Evolutionary conservation across 2,113 vertebrate species (phyloP).

Genomic region (Leucopternis melanops): DNA sequence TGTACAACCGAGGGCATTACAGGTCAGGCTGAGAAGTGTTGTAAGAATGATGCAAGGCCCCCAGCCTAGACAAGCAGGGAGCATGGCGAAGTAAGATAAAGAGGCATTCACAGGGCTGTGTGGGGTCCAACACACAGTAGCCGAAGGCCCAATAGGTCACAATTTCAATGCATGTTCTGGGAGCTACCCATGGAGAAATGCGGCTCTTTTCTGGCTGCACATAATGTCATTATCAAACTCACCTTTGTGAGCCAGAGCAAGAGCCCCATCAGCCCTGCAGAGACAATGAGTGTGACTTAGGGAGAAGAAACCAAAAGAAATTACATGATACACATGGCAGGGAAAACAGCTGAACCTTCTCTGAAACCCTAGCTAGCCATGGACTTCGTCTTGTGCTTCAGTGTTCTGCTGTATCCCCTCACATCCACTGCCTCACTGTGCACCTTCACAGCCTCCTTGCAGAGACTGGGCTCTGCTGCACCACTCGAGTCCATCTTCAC

Average conservation of each 20-base stretch:
- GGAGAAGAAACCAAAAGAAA: not conserved
- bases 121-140: not conserved
- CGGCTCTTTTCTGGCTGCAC: not conserved
- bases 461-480: not conserved
- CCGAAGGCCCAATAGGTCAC: not conserved
- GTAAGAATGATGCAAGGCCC: conserved; percentile 29
- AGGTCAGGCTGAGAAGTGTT: conserved; percentile 26
- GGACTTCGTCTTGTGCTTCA: accelerated
- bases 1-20: conserved; percentile 5
- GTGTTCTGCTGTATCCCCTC: not conserved
- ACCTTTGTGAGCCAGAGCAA: not conserved
- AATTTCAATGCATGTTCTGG: not conserved
- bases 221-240: not conserved
- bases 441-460: not conserved
- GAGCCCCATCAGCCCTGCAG: not conserved
- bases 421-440: not conserved
- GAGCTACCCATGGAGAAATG: not conserved
- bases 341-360: not conserved
- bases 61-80: not conserved
- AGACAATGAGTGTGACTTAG: not conserved
- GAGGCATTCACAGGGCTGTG: conserved; percentile 31
- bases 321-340: not conserved
- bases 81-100: not conserved
- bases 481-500: not conserved
- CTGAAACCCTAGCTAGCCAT: not conserved